phyloP scores from a whole-genome alignment of 2,888 invertebrate species.

The Mesoligia furuncula region DNA sequence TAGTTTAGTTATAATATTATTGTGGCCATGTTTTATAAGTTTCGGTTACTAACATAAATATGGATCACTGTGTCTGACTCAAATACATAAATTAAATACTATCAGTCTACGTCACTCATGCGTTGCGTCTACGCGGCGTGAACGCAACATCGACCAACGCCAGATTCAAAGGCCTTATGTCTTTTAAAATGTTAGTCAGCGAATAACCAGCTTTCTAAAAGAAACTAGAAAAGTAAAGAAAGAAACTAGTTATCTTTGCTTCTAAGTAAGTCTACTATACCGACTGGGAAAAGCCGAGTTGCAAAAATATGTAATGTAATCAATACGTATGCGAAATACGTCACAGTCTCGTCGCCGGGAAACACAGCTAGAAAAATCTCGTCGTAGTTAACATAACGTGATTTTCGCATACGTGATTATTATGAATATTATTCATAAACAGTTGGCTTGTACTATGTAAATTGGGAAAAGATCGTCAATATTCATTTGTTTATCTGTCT shows the following conservation, averaged over 20 bases:
- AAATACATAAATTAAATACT: too few relatives aligned
- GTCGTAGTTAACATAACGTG: constrained; percentile 36
- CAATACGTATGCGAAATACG: constrained; percentile 17
- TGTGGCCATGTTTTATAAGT: too few relatives aligned
- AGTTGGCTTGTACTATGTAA: background rate
- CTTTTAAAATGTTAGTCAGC: background rate
- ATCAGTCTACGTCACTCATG: background rate
- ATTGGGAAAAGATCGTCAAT: background rate
- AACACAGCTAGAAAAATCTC: constrained; percentile 35
- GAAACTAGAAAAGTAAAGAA: constrained; percentile 14
- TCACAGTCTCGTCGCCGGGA: constrained; percentile 26
- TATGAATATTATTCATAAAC: constrained; percentile 16
- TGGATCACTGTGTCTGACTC: too few relatives aligned
- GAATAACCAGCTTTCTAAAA: background rate
- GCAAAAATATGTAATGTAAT: background rate
- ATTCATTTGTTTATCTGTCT: background rate
- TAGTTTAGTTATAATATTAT: too few relatives aligned
- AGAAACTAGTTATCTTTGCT: constrained; percentile 2
- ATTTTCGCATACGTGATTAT: constrained; percentile 25
- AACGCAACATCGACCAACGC: background rate
- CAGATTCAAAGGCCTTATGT: background rate
- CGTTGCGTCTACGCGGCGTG: background rate
- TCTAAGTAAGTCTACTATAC: background rate
- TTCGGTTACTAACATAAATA: too few relatives aligned
- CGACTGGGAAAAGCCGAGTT: background rate